Evolutionary conservation across 2,888 invertebrate genomes (phyloP).

Genomic region (Drosophila koepferae): DNA sequence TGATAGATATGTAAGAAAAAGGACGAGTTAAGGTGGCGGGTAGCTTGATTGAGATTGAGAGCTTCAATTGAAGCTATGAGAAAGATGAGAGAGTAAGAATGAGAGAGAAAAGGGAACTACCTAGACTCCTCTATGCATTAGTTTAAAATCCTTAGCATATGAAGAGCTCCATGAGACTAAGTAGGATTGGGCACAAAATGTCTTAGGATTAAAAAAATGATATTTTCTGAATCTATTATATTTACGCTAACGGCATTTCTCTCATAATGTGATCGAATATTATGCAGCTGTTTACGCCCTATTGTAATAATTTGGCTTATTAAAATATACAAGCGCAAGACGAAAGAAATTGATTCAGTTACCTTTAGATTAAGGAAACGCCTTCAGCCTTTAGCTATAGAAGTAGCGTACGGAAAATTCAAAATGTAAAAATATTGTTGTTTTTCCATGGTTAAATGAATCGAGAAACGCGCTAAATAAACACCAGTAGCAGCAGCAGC

Average conservation of each 20-base stretch:
- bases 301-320: neutral
- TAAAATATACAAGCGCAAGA: neutral
- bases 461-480: constrained; percentile 52
- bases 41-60: constrained; percentile 3
- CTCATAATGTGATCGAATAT: neutral
- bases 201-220: neutral
- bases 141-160: neutral
- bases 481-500: constrained; percentile 43
- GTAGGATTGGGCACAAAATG: neutral
- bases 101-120: too few species aligned
- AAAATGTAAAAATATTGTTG: constrained; percentile 6
- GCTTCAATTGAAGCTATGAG: constrained; percentile 7
- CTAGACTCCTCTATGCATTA: neutral
- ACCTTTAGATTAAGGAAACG: neutral
- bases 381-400: neutral
- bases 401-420: neutral
- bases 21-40: constrained; percentile 20
- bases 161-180: neutral
- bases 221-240: neutral
- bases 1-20: neutral
- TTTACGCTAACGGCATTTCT: too few species aligned
- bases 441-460: constrained; percentile 32
- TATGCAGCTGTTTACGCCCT: neutral
- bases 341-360: neutral
- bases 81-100: too few species aligned